Base-by-base conservation (phyloP, 2,113 vertebrate species). In the Silurus meridionalis region DNA sequence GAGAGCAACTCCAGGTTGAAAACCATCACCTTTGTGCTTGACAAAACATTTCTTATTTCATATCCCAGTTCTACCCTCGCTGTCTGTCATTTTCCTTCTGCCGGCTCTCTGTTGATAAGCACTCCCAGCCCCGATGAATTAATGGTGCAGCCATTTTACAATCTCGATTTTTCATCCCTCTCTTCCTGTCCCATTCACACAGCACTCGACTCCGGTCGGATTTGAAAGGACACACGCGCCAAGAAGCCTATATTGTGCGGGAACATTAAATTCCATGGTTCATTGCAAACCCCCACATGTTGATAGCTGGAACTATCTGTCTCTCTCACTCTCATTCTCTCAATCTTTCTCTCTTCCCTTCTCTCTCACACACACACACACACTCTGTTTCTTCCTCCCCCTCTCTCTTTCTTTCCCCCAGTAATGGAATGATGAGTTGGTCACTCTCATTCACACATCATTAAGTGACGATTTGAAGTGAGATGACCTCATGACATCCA, bases 401-500 rank as follows among this genome's bases (percentile, higher is more conserved):
- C 8, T 23, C 10, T 23, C 10, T 5, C 21, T 11, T n/a, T 75
- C 53, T 8, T 78, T 67, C 74, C 74, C 66, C 61, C 37, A 55
- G 66, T 77, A 89, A 83, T 74, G 78, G 75, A 88, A 63, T 55
- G 80, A 86, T 88, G 84, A 86, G 75, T 88, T 50, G 75, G 52
- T 88, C 67, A 64, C 52, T 86, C 84, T 81, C 89, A 85, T 88
- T 89, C 86, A 89, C 86, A 87, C 86, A 78, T 61, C 86, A 84
- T 84, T 82, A 89, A 87, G 85, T 66, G 61, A 82, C 81, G 64
- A 84, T 90, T 87, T 88, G 84, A 75, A 77, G 77, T 14, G n/a
- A 86, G 81, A 89, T 88, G 89, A 88, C 89, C 86, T 66, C 77
- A 75, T 82, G 87, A 87, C 89, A 88, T 86, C 85, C 61, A 87